phyloP scores from a whole-genome alignment of 2,888 invertebrate species.

The Drosophila subquinaria region DNA sequence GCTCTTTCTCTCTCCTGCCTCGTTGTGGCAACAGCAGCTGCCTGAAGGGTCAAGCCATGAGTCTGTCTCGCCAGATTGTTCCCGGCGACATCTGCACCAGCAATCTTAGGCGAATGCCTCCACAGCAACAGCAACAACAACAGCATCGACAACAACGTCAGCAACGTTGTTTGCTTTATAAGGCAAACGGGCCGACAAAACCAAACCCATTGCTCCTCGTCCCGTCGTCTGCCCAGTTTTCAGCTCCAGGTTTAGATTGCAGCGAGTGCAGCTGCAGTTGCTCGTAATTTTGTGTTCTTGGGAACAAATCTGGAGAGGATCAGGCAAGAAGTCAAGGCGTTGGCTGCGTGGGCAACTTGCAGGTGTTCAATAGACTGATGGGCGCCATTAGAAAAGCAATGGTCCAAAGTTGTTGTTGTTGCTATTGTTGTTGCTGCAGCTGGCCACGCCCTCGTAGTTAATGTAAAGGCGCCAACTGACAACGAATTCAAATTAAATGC shows the following conservation, averaged over 20 bases:
- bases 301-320: slow-evolving; percentile 45
- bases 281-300: slow-evolving; percentile 45
- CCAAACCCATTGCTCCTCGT: slow-evolving; percentile 5
- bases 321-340: slow-evolving; percentile 2
- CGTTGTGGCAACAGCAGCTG: slow-evolving; percentile 42
- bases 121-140: slow-evolving; percentile 15
- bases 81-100: slow-evolving; percentile 69
- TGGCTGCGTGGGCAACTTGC: slow-evolving; percentile 64
- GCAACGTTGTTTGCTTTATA: slow-evolving; percentile 62
- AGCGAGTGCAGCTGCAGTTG: slow-evolving; percentile 61
- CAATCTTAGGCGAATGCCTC: slow-evolving; percentile 58
- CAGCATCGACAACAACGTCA: slow-evolving; percentile 37
- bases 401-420: slow-evolving; percentile 25
- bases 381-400: slow-evolving; percentile 66
- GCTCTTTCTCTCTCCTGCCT: no score
- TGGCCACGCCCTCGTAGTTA: slow-evolving; percentile 44
- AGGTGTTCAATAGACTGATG: slow-evolving; percentile 78
- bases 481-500: slow-evolving; percentile 66
- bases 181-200: slow-evolving; percentile 70
- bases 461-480: slow-evolving; percentile 64
- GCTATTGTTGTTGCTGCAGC: slow-evolving; percentile 4
- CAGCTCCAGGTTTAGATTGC: slow-evolving; percentile 1
- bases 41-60: slow-evolving; percentile 55
- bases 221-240: slow-evolving; percentile 6
- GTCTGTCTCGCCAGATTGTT: slow-evolving; percentile 27